These are phyloP conservation scores for Acipenser ruthenus DNA, from an alignment of 2,797 vertebrate genomes.

Conservation along the genomic window DNA sequence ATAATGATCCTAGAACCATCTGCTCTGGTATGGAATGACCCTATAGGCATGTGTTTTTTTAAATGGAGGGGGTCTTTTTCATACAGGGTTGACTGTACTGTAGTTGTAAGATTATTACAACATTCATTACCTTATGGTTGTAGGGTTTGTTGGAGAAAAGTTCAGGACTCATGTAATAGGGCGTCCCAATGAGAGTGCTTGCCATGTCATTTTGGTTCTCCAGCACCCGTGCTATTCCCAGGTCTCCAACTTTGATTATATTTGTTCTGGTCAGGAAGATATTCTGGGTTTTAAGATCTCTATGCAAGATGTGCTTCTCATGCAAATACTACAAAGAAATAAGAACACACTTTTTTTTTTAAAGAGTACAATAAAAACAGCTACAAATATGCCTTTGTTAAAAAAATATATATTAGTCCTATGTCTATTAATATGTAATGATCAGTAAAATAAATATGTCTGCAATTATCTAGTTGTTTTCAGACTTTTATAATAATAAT, in stretches of 20 bases:
- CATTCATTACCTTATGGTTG: slow-evolving; percentile 84
- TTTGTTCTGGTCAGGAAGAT: slow-evolving; percentile 91
- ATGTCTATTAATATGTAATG: not conserved
- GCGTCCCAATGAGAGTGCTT: slow-evolving; percentile 91
- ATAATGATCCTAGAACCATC: too few species aligned
- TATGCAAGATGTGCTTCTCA: slow-evolving; percentile 86
- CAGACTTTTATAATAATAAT: too few species aligned
- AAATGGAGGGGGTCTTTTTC: too few species aligned
- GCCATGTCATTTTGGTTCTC: slow-evolving; percentile 95
- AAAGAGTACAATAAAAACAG: not conserved
- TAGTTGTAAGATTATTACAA: not conserved
- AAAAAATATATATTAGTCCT: not conserved
- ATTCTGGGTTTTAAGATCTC: slow-evolving; percentile 97
- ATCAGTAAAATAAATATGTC: too few species aligned
- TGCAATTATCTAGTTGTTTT: too few species aligned
- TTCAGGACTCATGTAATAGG: slow-evolving; percentile 98
- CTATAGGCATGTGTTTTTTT: too few species aligned
- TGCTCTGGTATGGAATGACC: too few species aligned
- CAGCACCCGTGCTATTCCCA: slow-evolving; percentile 88
- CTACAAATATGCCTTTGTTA: not conserved
- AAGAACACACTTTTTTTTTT: not conserved
- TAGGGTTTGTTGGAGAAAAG: slow-evolving; percentile 93
- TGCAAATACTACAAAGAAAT: slow-evolving; percentile 78
- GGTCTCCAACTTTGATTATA: slow-evolving; percentile 96
- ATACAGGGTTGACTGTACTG: too few species aligned